Conservation (phyloP, 1,140 invertebrate genomes). For the Habropoda laboriosa region DNA sequence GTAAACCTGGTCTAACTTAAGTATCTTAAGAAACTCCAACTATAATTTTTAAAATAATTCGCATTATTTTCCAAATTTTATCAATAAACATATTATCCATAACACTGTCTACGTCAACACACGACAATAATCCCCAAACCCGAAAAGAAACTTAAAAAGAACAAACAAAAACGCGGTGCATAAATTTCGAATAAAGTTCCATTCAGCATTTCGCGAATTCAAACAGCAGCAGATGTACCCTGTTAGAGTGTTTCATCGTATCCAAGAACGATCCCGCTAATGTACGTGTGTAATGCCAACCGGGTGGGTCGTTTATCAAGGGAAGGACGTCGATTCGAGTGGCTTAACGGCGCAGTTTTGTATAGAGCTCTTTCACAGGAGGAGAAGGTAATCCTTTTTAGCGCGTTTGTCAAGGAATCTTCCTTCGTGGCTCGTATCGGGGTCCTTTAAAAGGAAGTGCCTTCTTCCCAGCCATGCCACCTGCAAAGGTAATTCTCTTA, state of each 20-base stretch:
- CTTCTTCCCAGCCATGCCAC: constrained; percentile 35
- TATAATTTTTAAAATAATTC: too few species aligned
- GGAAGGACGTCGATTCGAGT: constrained; percentile 16
- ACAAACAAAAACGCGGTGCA: too few species aligned
- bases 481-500: constrained; percentile 63
- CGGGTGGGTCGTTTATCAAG: constrained; percentile 20
- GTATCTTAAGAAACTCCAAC: too few species aligned
- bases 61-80: too few species aligned
- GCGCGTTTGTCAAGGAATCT: constrained; percentile 52
- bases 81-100: too few species aligned
- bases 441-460: constrained; percentile 46
- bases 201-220: too few species aligned
- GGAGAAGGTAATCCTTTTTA: constrained; percentile 61
- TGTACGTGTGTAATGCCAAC: background rate
- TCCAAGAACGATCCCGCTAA: background rate
- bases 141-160: too few species aligned
- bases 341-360: constrained; percentile 58
- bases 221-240: too few species aligned
- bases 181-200: too few species aligned
- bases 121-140: too few species aligned
- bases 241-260: background rate
- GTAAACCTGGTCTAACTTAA: too few species aligned
- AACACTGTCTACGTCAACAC: too few species aligned
- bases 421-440: constrained; percentile 29
- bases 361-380: constrained; percentile 23